Base-by-base conservation (phyloP, 2,113 vertebrate species). In the Nicator chloris region DNA sequence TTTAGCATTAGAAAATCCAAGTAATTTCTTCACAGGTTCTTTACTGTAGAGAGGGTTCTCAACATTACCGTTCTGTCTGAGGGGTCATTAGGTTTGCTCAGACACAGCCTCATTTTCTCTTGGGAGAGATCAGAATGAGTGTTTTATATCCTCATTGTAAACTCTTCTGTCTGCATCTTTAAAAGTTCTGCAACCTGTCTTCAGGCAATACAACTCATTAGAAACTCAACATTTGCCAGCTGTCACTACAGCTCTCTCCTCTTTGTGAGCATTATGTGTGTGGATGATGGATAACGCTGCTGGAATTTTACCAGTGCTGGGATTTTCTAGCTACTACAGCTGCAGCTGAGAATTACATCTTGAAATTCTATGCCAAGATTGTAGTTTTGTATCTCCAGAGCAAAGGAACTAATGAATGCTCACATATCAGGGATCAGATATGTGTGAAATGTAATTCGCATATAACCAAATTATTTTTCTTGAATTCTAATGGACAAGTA, bases 211-310 rank as follows among this genome's bases (percentile, higher is more conserved):
- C 40, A 71, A 27, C 51, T 95, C 82, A 88, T 93, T 93, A 93
- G 90, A 93, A 93, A 59, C 64, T 70, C 59, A 73, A 17, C 73
- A 76, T 82, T 82, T 87, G 56, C 96, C 93, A 92, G 65, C 83
- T 94, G 91, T 95, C 89, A 86, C 80, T 93, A 66, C 47, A 82
- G 44, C 73, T 90, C 12, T 4, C 68, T 86, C n/a, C 14, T 93
- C 33, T 86, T 82, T 56, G 51, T 51, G 53, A 89, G 51, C 40
- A 16, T 66, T 78, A 30, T 35, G 31, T 42, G 56, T 78, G 51
- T 75, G 81, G 35, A 79, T 82, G 83, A 86, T 15, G 19, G 65
- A 68, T 86, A 84, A 75, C 0, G 0, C 72, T 3, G 2, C 69
- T 82, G 81, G 65, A 92, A 92, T 93, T 81, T 81, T 81, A 92